These are phyloP conservation scores for Scelioninae gen. 2 DNA, from an alignment of 2,888 invertebrate genomes.

Conservation along the genomic window DNA sequence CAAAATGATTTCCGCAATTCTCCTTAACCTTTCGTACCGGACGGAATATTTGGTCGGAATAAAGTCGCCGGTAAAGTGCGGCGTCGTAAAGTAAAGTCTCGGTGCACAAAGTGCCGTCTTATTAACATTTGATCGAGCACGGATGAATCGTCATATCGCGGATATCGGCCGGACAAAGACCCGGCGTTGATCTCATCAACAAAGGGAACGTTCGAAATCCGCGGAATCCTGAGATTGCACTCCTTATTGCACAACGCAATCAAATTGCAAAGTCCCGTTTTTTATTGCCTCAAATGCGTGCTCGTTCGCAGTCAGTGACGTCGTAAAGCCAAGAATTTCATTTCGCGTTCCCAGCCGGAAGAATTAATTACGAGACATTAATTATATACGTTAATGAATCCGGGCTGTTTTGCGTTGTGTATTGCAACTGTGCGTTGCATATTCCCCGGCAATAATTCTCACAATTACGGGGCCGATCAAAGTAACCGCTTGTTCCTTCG, in stretches of 20 bases:
- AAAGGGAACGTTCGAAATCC: slow-evolving; percentile 60
- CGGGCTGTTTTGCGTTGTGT: too few species aligned
- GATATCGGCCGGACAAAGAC: slow-evolving; percentile 57
- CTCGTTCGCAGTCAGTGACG: slow-evolving; percentile 54
- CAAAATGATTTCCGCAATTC: slow-evolving; percentile 14
- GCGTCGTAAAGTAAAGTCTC: slow-evolving; percentile 18
- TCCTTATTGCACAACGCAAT: slow-evolving; percentile 60
- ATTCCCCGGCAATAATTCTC: too few species aligned
- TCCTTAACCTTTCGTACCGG: slow-evolving; percentile 15
- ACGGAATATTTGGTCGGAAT: slow-evolving; percentile 9
- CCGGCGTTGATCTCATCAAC: slow-evolving; percentile 54
- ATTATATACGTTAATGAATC: slow-evolving; percentile 58
- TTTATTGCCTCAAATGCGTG: slow-evolving; percentile 58
- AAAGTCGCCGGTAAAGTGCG: slow-evolving; percentile 2
- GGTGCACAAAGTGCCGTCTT: slow-evolving; percentile 33
- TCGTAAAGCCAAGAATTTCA: slow-evolving; percentile 60
- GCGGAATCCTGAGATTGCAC: slow-evolving; percentile 59
- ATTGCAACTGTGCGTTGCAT: too few species aligned
- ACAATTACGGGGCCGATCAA: too few species aligned
- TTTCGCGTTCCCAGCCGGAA: slow-evolving; percentile 48
- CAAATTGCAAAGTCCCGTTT: slow-evolving; percentile 59
- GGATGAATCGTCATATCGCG: slow-evolving; percentile 37
- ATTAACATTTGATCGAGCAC: slow-evolving; percentile 50
- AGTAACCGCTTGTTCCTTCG: too few species aligned
- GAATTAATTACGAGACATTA: slow-evolving; percentile 58